phyloP scores from a whole-genome alignment of 1,140 invertebrate species.

The Augochlora pura region DNA sequence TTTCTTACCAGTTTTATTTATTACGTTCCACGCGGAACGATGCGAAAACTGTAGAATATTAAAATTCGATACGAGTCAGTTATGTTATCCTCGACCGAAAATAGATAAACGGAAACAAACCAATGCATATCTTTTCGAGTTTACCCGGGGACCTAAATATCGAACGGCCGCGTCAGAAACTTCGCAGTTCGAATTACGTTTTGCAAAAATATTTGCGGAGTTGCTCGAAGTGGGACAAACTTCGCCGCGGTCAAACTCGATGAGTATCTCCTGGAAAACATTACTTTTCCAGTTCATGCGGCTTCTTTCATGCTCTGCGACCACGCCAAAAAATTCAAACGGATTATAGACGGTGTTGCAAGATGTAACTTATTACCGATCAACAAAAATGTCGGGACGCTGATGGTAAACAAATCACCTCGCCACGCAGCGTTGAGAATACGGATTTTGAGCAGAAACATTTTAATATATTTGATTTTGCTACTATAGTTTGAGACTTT shows the following conservation, averaged over 20 bases:
- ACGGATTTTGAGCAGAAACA: no score
- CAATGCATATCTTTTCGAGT: neutral
- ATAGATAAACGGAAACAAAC: neutral
- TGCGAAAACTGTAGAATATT: neutral
- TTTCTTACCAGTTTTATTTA: no score
- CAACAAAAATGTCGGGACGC: neutral
- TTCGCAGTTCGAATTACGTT: neutral
- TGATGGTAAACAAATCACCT: no score
- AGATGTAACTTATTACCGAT: neutral
- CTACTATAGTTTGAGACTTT: no score
- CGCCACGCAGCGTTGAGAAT: no score
- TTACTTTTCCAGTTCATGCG: neutral
- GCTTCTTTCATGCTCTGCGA: neutral
- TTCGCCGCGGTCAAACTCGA: neutral
- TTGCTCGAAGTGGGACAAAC: conserved; percentile 5
- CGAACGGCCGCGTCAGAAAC: neutral
- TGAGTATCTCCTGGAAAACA: conserved; percentile 2
- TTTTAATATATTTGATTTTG: no score
- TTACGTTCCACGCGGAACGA: neutral
- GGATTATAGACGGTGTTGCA: neutral
- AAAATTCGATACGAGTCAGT: neutral
- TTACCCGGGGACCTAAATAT: neutral
- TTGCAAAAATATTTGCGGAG: conserved; percentile 19
- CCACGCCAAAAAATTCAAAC: neutral
- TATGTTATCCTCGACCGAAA: neutral